Evolutionary conservation across 2,797 vertebrate species (phyloP).

Genomic region (Hapalemur alaotrensis): DNA sequence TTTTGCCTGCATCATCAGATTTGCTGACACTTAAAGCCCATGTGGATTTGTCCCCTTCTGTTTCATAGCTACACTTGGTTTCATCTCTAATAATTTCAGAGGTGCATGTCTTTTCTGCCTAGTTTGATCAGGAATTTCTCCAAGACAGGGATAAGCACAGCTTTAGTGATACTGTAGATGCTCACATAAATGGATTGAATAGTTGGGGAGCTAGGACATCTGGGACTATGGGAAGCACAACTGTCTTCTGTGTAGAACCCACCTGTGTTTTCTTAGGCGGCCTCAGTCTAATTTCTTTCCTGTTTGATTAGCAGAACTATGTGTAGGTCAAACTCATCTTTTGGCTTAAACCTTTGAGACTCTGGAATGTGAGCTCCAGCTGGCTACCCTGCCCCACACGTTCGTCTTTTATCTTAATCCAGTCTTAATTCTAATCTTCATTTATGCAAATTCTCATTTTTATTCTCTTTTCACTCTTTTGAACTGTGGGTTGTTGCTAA

Average conservation of each 20-base stretch:
- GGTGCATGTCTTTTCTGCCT: neutral
- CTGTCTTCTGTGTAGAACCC: neutral
- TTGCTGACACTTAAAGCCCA: neutral
- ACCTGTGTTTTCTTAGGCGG: neutral
- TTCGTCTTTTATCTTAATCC: neutral
- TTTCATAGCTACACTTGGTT: neutral
- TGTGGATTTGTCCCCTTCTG: neutral
- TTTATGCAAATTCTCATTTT: neutral
- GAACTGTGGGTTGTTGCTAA: neutral
- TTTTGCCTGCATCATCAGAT: neutral
- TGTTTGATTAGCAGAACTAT: neutral
- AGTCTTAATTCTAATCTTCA: neutral
- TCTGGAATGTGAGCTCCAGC: neutral
- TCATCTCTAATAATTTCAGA: conserved; percentile 32
- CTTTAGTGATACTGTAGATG: neutral
- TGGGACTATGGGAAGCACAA: neutral
- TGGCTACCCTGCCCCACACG: neutral
- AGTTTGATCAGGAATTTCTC: neutral
- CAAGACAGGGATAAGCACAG: neutral
- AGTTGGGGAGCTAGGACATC: neutral
- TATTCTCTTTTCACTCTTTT: neutral
- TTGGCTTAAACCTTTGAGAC: neutral
- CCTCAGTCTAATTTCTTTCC: neutral
- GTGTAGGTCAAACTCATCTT: neutral
- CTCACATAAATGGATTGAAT: neutral